A percentile compares a stretch with the other conserved stretches of the same genome.
phyloP scores from a whole-genome alignment of 2,888 invertebrate species.

The Listrodromus nycthemerus region DNA sequence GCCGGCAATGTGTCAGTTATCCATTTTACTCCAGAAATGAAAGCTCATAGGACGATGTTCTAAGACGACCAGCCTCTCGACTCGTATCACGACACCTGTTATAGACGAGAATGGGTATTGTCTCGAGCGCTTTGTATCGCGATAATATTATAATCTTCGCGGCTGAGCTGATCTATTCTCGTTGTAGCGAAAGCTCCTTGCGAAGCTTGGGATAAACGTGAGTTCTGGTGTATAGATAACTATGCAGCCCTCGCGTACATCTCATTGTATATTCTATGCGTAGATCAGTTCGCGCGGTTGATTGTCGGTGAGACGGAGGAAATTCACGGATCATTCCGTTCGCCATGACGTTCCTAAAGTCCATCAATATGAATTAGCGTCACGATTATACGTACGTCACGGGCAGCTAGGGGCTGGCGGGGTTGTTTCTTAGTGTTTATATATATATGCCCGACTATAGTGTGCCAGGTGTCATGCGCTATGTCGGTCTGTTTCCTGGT shows the following conservation, averaged over 20 bases:
- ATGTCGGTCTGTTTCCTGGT: constrained; percentile 63
- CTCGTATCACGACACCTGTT: neutral
- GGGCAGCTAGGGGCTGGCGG: constrained; percentile 21
- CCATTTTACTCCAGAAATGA: neutral
- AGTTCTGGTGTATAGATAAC: constrained; percentile 23
- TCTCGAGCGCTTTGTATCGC: constrained; percentile 17
- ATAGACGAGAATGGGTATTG: constrained; percentile 8
- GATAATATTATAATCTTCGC: constrained; percentile 18
- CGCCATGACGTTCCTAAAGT: constrained; percentile 51
- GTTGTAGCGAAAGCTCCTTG: constrained; percentile 39
- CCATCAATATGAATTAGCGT: constrained; percentile 64
- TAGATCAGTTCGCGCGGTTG: constrained; percentile 42
- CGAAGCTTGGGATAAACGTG: constrained; percentile 24
- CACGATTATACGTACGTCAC: constrained; percentile 34
- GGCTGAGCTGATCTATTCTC: constrained; percentile 49
- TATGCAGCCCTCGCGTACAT: neutral
- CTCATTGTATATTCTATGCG: constrained; percentile 4
- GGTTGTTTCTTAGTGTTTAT: constrained; percentile 8
- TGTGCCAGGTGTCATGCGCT: constrained; percentile 47
- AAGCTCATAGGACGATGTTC: neutral
- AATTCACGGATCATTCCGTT: constrained; percentile 63
- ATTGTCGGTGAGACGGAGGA: constrained; percentile 55
- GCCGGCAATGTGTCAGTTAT: neutral
- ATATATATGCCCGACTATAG: constrained; percentile 13
- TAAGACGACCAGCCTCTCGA: neutral